These are phyloP conservation scores for Dicrostonyx torquatus DNA, from an alignment of 2,797 vertebrate species.

Conservation along the genomic window DNA sequence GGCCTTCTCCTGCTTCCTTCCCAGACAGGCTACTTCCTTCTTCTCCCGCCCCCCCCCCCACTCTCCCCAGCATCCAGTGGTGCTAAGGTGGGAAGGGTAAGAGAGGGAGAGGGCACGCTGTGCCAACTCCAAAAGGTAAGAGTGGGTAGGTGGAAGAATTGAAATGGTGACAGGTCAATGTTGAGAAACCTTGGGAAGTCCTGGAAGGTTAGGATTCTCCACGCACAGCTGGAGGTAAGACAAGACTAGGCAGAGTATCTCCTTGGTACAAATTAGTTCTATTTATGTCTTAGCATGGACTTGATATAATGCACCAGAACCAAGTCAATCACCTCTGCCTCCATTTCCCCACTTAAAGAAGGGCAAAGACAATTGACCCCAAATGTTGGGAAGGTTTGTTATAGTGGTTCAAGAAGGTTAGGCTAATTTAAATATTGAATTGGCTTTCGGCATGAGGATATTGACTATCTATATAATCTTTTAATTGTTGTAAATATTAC, in stretches of 20 bases:
- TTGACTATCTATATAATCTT: not conserved
- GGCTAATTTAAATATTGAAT: not conserved
- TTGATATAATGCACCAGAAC: not conserved
- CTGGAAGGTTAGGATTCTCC: not conserved
- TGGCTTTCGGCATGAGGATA: not conserved
- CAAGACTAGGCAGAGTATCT: not conserved
- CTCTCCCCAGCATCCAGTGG: not conserved
- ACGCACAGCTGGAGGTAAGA: not conserved
- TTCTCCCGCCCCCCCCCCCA: no score
- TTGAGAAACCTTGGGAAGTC: not conserved
- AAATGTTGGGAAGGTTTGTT: not conserved
- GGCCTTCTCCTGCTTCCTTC: not conserved
- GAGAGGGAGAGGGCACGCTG: no score
- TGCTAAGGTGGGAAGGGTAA: not conserved
- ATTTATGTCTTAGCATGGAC: not conserved
- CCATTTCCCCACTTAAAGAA: not conserved
- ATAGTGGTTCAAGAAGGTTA: not conserved
- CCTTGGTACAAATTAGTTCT: not conserved
- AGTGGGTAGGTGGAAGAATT: not conserved
- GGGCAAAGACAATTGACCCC: not conserved
- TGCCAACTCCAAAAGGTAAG: not conserved
- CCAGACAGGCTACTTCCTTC: not conserved
- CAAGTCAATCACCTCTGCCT: not conserved
- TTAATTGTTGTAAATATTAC: not conserved
- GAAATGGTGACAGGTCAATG: not conserved